phyloP scores from a whole-genome alignment of 2,888 invertebrate species.

The Clivina fossor region DNA sequence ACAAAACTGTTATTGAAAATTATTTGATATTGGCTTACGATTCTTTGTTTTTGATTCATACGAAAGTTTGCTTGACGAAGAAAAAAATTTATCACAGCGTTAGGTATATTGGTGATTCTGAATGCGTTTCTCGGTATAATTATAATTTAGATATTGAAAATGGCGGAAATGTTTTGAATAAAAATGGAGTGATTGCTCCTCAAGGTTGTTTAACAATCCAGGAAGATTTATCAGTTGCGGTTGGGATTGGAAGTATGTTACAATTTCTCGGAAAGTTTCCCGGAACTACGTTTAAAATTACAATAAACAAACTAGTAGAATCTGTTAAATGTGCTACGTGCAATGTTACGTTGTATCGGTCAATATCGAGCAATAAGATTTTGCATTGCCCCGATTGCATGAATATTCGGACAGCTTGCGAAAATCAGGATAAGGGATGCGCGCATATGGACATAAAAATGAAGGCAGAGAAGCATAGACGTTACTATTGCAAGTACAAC shows the following conservation, averaged over 20 bases:
- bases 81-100: slow-evolving; percentile 1
- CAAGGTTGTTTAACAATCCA: slow-evolving; percentile 4
- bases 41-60: slow-evolving; percentile 5
- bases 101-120: background rate
- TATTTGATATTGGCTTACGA: slow-evolving; percentile 1
- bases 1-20: background rate
- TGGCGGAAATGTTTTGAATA: background rate
- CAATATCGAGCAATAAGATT: slow-evolving; percentile 7
- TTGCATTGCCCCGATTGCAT: background rate
- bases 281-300: background rate
- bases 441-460: background rate
- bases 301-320: background rate
- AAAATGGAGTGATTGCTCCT: background rate
- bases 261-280: background rate
- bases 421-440: background rate
- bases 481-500: slow-evolving; percentile 4
- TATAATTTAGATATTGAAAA: slow-evolving; percentile 8
- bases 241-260: slow-evolving; percentile 1
- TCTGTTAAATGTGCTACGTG: background rate
- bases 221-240: background rate
- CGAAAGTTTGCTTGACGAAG: background rate
- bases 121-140: background rate
- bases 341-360: background rate
- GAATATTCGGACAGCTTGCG: background rate
- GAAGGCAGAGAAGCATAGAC: slow-evolving; percentile 10